Base-by-base conservation (phyloP, 2,888 invertebrate genomes). In the Biston stratarius region DNA sequence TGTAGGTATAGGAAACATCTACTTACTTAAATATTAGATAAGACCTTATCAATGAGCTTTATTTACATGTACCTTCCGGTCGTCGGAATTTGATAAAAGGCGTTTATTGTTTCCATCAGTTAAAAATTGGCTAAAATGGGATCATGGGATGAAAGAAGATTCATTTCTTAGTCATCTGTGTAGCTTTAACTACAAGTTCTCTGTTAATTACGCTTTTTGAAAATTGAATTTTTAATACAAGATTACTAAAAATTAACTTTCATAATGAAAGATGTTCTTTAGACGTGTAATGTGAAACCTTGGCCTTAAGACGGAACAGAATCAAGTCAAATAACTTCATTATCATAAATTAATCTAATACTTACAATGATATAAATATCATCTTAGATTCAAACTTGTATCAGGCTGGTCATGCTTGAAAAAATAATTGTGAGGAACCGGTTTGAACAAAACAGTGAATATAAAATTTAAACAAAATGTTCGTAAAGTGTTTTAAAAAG, bases 1-100 rank as follows among this genome's bases (percentile, higher is more conserved):
- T 49, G 34, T 34, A 12, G 42, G 33, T 52, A 24, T 42, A 12
- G 42, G 33, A 42, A 42, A 42, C 33, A 33, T 2, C 38, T 38
- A 38, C 38, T 38, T 52, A 24, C 38, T 53, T 52, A 24, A 40
- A 12, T 44, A 12, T 3, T 11, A 42, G 59, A 59, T 59, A 49
- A 40, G 40, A 11, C n/a, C n/a, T 48, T 49, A 62, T 62, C 55
- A 56, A 33, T 40, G 56, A 61, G 62, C 48, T 59, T 59, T 59
- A 53, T 67, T 49, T 33, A 56, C 34, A 49, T 44, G 33, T 40
- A 44, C 24, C 58, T 48, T 58, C 58, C 58, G 58, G 58, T 38
- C 12, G 33, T 55, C 42, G 8, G 24, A 6, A 11, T 38, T 15
- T 12, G 3, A n/a, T 33, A 33, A 3, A 55, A 55, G 8, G n/a